Evolutionary conservation across 2,888 invertebrate genomes (phyloP).

Genomic region (Limnephilus auricula): DNA sequence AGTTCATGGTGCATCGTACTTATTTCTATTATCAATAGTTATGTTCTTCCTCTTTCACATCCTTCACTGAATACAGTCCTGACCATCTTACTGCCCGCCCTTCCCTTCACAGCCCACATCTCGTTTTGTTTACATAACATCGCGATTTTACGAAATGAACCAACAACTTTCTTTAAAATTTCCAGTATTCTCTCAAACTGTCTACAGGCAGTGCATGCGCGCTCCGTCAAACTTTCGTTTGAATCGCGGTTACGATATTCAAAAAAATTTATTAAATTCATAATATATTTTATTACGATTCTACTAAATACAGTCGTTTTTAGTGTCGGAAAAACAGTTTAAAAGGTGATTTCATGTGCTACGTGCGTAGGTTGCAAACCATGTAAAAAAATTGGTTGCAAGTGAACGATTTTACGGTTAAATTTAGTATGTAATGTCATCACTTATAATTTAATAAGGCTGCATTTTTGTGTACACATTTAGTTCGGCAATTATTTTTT

Average conservation of each 20-base stretch:
- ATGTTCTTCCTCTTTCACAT: background rate
- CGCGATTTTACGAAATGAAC: constrained; percentile 26
- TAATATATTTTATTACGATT: too few relatives aligned
- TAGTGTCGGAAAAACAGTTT: background rate
- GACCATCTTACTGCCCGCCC: background rate
- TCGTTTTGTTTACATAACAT: constrained; percentile 17
- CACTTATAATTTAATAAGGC: background rate
- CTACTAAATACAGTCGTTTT: background rate
- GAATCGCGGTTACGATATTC: background rate
- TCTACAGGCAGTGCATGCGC: constrained; percentile 17
- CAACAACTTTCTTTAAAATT: constrained; percentile 53
- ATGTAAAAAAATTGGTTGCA: background rate
- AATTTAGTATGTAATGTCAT: background rate
- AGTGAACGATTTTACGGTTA: background rate
- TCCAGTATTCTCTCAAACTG: constrained; percentile 49
- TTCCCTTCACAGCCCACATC: background rate
- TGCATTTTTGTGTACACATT: background rate
- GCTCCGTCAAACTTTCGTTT: background rate
- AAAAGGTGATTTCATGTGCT: background rate
- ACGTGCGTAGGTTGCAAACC: background rate
- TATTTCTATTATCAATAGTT: too few relatives aligned
- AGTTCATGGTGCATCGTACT: too few relatives aligned
- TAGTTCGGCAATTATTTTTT: background rate
- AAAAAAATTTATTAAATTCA: background rate
- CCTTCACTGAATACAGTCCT: background rate